Evolutionary conservation across 1,140 invertebrate genomes (phyloP).

Genomic region (Macrobrachium rosenbergii): DNA sequence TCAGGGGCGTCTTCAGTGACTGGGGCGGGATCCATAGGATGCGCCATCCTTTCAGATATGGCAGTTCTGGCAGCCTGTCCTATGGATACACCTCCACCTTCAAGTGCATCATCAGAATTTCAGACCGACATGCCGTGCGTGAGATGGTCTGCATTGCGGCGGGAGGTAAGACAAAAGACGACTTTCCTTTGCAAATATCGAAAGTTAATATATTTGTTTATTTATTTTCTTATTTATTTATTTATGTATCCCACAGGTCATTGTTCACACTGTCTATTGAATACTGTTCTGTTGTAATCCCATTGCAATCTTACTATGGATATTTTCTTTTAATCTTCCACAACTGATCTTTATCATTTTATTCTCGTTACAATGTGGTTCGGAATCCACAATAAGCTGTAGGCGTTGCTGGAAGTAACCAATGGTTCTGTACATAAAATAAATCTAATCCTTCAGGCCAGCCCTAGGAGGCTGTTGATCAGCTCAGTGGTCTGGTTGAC

Average conservation of each 20-base stretch:
- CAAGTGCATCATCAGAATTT: constrained; percentile 40
- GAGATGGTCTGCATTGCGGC: constrained; percentile 45
- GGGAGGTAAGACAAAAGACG: constrained; percentile 12
- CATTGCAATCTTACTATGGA: no score
- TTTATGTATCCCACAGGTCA: not conserved
- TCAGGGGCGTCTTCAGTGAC: not conserved
- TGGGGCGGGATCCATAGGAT: not conserved
- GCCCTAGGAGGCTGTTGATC: no score
- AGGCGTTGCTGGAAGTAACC: no score
- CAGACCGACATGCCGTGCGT: constrained; percentile 38
- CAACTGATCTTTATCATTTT: no score
- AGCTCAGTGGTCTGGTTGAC: no score
- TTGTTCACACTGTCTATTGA: no score
- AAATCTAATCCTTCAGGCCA: no score
- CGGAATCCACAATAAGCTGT: no score
- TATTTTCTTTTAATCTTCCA: no score
- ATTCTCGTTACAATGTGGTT: no score
- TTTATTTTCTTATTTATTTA: not conserved
- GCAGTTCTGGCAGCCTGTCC: not conserved
- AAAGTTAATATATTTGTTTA: not conserved
- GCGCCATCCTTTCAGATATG: not conserved
- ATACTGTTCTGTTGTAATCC: no score
- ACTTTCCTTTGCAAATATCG: not conserved
- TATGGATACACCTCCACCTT: constrained; percentile 35
- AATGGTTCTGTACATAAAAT: no score